Evolutionary conservation across 2,113 vertebrate genomes (phyloP).

Genomic region (Octodon degus): DNA sequence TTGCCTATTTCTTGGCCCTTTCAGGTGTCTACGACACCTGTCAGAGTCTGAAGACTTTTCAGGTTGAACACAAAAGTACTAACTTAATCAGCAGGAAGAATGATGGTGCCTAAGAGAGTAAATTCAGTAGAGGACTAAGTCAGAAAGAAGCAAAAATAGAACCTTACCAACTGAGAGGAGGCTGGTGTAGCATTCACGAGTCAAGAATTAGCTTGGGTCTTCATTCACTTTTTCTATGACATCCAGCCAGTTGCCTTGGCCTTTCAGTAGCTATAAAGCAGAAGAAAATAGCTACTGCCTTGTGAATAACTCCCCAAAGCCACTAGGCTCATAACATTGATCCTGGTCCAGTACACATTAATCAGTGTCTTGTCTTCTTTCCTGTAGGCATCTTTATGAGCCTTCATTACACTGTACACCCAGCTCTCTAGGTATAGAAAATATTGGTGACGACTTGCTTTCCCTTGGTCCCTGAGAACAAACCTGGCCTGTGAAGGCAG

Average conservation of each 20-base stretch:
- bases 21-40: background rate
- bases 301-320: conserved; percentile 70
- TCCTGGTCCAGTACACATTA: conserved; percentile 52
- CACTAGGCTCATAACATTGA: conserved; percentile 48
- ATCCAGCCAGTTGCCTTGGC: conserved; percentile 58
- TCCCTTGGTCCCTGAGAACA: conserved; percentile 1
- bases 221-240: conserved; percentile 75
- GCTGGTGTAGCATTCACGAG: background rate
- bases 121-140: background rate
- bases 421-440: conserved; percentile 11
- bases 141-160: background rate
- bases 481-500: background rate
- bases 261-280: conserved; percentile 72
- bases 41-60: conserved; percentile 19
- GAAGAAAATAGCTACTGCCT: conserved; percentile 69
- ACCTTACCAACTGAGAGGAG: background rate
- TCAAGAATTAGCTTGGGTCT: conserved; percentile 27
- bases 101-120: background rate
- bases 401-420: background rate
- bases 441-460: conserved; percentile 14
- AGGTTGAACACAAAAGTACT: background rate
- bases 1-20: background rate
- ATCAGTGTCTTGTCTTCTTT: conserved; percentile 52
- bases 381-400: conserved; percentile 48
- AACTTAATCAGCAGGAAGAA: background rate